phyloP scores from a whole-genome alignment of 2,888 invertebrate species.

The Drosophila birchii region DNA sequence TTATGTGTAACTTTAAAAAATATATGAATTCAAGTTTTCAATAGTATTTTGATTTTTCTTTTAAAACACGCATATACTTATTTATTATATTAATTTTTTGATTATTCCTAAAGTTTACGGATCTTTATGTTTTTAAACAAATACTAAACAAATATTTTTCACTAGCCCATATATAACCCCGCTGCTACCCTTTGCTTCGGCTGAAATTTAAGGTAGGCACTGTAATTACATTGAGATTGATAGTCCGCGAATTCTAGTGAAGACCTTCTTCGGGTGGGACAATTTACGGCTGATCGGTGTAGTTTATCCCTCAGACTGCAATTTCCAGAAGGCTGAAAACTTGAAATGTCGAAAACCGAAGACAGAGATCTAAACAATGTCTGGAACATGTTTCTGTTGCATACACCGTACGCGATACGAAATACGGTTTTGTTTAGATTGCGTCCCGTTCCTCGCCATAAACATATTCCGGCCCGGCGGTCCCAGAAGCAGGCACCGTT shows the following conservation, averaged over 20 bases:
- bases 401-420: constrained; percentile 14
- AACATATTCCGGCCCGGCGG: constrained; percentile 42
- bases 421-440: constrained; percentile 64
- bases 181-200: not conserved
- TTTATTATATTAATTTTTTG: not conserved
- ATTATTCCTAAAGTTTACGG: not conserved
- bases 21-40: too few relatives aligned
- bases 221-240: constrained; percentile 23
- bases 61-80: not conserved
- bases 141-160: not conserved
- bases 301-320: constrained; percentile 34
- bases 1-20: too few relatives aligned
- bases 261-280: constrained; percentile 27
- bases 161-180: not conserved
- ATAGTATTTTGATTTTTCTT: too few relatives aligned
- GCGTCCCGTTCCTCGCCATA: constrained; percentile 60
- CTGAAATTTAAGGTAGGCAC: not conserved
- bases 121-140: too few relatives aligned
- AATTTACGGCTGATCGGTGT: constrained; percentile 26
- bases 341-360: constrained; percentile 38
- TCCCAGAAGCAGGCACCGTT: not conserved
- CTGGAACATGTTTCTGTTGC: constrained; percentile 73
- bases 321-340: constrained; percentile 35
- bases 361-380: constrained; percentile 70
- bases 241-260: constrained; percentile 1